phyloP scores from a whole-genome alignment of 1,140 invertebrate species.

The Hylaeus volcanicus region DNA sequence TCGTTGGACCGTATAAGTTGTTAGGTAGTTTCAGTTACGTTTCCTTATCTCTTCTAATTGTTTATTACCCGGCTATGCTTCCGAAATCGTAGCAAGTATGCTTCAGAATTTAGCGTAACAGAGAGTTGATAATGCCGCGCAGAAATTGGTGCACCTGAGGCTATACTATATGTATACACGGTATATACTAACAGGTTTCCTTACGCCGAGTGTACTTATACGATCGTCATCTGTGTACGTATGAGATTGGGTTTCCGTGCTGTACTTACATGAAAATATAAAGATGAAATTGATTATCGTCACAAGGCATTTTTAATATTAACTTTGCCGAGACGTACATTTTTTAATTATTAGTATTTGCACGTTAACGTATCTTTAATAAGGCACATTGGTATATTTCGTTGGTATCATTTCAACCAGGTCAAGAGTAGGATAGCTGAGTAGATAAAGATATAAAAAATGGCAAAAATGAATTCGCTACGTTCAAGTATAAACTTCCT shows the following conservation, averaged over 20 bases:
- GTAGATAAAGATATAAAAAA: too few species aligned
- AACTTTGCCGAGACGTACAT: not conserved
- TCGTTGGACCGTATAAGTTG: constrained; percentile 16
- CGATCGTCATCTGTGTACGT: constrained; percentile 4
- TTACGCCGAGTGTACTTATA: not conserved
- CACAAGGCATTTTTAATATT: not conserved
- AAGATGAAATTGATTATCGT: not conserved
- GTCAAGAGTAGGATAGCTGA: too few species aligned
- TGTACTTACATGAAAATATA: not conserved
- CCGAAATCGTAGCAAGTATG: constrained; percentile 24
- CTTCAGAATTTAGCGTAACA: constrained; percentile 38
- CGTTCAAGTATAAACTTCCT: too few species aligned
- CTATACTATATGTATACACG: constrained; percentile 1
- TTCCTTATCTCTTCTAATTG: constrained; percentile 42
- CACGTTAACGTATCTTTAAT: too few species aligned
- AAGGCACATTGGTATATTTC: too few species aligned
- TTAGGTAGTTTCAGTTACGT: constrained; percentile 36
- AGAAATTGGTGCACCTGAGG: constrained; percentile 39
- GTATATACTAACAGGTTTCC: constrained; percentile 35
- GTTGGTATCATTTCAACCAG: too few species aligned
- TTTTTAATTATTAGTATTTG: too few species aligned
- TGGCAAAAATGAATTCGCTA: too few species aligned
- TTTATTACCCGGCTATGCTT: constrained; percentile 34
- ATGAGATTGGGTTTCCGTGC: constrained; percentile 8
- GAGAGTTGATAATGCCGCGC: constrained; percentile 32